Evolutionary conservation across 1,140 invertebrate genomes (phyloP).

Genomic region (Reticulitermes speratus): DNA sequence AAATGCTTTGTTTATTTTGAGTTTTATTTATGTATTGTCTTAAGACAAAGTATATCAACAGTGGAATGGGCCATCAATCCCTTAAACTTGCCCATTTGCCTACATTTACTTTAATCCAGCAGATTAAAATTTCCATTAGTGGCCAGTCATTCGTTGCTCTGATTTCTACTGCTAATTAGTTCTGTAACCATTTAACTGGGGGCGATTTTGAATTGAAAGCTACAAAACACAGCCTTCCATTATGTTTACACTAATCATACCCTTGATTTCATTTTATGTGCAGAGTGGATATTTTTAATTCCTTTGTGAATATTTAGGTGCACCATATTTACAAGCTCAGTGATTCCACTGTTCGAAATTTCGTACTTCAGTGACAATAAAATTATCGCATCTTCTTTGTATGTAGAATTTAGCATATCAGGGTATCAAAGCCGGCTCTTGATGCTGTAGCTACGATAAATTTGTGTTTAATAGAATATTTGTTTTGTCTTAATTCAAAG

Average conservation of each 20-base stretch:
- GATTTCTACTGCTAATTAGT: background rate
- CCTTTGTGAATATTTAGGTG: background rate
- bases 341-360: background rate
- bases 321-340: background rate
- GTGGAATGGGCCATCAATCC: background rate
- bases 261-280: background rate
- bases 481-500: too few species aligned
- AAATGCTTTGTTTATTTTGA: too few species aligned
- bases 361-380: background rate
- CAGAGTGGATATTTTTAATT: background rate
- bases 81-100: background rate
- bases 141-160: background rate
- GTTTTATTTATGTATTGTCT: too few species aligned
- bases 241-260: background rate
- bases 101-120: background rate
- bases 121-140: background rate
- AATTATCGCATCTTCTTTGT: background rate
- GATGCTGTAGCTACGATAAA: too few species aligned
- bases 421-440: too few species aligned
- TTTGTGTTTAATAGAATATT: too few species aligned
- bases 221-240: background rate
- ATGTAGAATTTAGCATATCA: background rate
- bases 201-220: background rate
- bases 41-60: background rate
- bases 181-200: background rate